A percentile compares a stretch with the other conserved stretches of the same genome.
Evolutionary conservation across 2,113 vertebrate genomes (phyloP).

Genomic region (Macroglossus sobrinus): DNA sequence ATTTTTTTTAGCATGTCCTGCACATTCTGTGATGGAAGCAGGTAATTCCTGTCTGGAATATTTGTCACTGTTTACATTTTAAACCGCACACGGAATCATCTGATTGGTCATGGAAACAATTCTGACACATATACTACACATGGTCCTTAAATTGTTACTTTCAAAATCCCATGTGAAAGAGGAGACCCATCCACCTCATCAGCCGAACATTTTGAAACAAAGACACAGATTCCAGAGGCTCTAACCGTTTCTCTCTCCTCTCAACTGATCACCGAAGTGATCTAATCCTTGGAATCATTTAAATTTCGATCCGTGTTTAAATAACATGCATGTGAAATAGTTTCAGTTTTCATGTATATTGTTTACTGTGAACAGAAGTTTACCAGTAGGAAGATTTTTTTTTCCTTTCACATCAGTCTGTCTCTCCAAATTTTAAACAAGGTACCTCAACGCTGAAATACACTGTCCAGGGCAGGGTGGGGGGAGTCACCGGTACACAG

Average conservation of each 20-base stretch:
- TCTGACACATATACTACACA: neutral
- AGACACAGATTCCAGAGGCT: slow-evolving; percentile 12
- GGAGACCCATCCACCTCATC: neutral
- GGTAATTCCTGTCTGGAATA: neutral
- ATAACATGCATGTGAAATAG: neutral
- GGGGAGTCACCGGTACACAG: neutral
- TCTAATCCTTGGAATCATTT: neutral
- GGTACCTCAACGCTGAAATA: neutral
- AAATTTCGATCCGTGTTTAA: neutral
- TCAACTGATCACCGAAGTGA: neutral
- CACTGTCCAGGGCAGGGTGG: neutral
- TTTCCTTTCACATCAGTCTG: neutral
- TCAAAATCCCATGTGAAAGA: neutral
- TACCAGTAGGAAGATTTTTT: neutral
- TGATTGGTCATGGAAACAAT: neutral
- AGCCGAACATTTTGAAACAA: slow-evolving; percentile 39
- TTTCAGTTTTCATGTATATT: neutral
- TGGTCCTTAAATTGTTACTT: neutral
- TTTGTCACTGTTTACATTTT: neutral
- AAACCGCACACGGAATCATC: neutral
- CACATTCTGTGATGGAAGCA: neutral
- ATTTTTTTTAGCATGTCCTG: neutral
- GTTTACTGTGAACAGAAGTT: neutral
- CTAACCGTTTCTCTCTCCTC: neutral
- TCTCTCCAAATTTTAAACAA: neutral